These are phyloP conservation scores for Darevskia nairensis DNA, from an alignment of 2,797 vertebrate species.

Conservation along the genomic window DNA sequence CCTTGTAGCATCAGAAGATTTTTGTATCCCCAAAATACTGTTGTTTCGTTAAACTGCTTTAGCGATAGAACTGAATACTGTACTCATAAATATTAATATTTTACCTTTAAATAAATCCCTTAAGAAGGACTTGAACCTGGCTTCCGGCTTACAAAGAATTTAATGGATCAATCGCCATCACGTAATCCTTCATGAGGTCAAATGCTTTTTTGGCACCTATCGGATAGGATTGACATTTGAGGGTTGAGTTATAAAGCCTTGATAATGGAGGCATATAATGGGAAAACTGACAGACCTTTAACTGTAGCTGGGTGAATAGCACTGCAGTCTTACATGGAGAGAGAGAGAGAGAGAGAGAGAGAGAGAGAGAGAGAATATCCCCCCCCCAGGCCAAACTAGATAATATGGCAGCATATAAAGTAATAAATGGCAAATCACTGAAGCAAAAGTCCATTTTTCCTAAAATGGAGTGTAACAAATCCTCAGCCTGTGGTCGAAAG, in stretches of 20 bases:
- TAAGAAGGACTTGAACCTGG: neutral
- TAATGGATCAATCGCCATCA: neutral
- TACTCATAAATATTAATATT: neutral
- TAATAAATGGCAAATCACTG: slow-evolving; percentile 32
- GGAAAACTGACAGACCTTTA: slow-evolving; percentile 26
- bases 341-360: neutral
- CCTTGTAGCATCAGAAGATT: neutral
- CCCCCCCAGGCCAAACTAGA: neutral
- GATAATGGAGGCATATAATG: neutral
- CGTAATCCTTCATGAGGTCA: neutral
- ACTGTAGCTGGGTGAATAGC: neutral
- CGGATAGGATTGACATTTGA: slow-evolving; percentile 26
- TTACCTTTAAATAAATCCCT: slow-evolving; percentile 10
- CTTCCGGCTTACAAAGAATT: slow-evolving; percentile 6
- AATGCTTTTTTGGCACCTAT: neutral
- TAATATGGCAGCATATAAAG: neutral
- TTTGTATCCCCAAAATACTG: neutral
- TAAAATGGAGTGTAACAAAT: slow-evolving; percentile 23
- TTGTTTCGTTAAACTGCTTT: neutral
- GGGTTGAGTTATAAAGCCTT: slow-evolving; percentile 22
- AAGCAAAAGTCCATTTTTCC: slow-evolving; percentile 18
- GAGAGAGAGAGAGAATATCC: too few species aligned
- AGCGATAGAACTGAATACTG: neutral
- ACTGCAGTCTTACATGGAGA: neutral
- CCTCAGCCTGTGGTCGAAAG: slow-evolving; percentile 18